Percentiles rank a stretch among this genome's conserved stretches.
phyloP scores from a whole-genome alignment of 53 echinoderm and acorn worm genomes.

The Arbacia lixula region DNA sequence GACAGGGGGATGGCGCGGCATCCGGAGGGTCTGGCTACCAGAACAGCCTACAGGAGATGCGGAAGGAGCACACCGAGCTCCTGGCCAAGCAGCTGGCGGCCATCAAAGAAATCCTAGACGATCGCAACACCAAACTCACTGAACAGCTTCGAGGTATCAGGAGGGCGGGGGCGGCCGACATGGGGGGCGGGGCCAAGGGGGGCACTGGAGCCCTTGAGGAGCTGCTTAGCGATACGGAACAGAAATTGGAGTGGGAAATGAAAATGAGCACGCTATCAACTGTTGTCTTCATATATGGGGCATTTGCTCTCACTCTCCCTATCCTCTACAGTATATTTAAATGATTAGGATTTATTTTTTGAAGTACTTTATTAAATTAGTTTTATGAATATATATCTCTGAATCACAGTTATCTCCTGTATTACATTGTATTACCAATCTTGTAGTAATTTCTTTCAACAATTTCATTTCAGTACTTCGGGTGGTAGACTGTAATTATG shows the following conservation, averaged over 20 bases:
- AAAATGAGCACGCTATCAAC: constrained; percentile 97
- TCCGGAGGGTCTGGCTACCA: constrained; percentile 6
- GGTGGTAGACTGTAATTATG: too few species aligned
- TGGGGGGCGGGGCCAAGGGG: constrained; percentile 45
- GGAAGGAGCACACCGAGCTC: constrained; percentile 60
- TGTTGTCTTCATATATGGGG: constrained; percentile 96
- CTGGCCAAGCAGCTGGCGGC: constrained; percentile 66
- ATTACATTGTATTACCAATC: too few species aligned
- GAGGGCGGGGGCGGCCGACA: constrained; percentile 44
- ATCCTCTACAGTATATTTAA: constrained; percentile 97
- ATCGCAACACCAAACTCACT: constrained; percentile 67
- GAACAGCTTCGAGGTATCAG: constrained; percentile 72
- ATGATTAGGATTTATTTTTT: too few species aligned
- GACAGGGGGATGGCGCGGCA: constrained; percentile 11
- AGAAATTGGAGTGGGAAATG: constrained; percentile 97
- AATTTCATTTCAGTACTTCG: too few species aligned
- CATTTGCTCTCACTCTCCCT: constrained; percentile 93
- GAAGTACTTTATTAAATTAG: too few species aligned
- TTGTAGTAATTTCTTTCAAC: too few species aligned
- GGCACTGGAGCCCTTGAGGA: constrained; percentile 76
- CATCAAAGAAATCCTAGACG: constrained; percentile 58
- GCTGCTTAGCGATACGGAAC: constrained; percentile 74
- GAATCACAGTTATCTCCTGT: too few species aligned
- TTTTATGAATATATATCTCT: too few species aligned
- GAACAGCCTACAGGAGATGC: constrained; percentile 23